These are phyloP conservation scores for Istiophorus platypterus DNA, from an alignment of 2,113 vertebrate species.

Conservation along the genomic window DNA sequence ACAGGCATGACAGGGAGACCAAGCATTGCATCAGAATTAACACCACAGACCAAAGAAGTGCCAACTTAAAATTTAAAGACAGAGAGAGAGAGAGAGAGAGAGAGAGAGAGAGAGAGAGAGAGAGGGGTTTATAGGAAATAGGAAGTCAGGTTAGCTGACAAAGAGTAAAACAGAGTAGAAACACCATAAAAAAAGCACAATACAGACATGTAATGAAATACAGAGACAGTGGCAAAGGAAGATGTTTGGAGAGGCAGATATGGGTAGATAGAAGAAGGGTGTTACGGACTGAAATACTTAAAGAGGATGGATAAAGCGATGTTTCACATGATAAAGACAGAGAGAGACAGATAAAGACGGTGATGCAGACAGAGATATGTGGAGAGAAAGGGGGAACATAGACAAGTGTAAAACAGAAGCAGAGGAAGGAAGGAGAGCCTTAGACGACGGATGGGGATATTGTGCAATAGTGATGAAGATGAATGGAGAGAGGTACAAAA, in stretches of 20 bases:
- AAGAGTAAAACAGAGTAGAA: constrained; percentile 6
- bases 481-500: constrained; percentile 25
- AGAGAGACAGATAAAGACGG: constrained; percentile 60
- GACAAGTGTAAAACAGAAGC: constrained; percentile 43
- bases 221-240: constrained; percentile 23
- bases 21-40: constrained; percentile 83
- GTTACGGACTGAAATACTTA: constrained; percentile 61
- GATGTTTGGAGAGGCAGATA: constrained; percentile 66
- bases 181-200: not conserved
- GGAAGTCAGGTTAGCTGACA: constrained; percentile 17
- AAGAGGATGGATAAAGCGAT: constrained; percentile 67
- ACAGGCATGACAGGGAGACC: constrained; percentile 86
- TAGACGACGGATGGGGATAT: constrained; percentile 12
- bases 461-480: constrained; percentile 36
- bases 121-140: not conserved
- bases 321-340: constrained; percentile 64
- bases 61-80: constrained; percentile 6
- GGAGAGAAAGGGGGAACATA: constrained; percentile 36
- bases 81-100: not conserved
- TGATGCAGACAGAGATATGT: constrained; percentile 63
- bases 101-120: not conserved
- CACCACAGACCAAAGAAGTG: constrained; percentile 3
- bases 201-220: constrained; percentile 21
- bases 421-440: constrained; percentile 19
- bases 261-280: constrained; percentile 60